These are phyloP conservation scores for Ochotona curzoniae DNA, from an alignment of 2,113 vertebrate genomes.

Conservation along the genomic window DNA sequence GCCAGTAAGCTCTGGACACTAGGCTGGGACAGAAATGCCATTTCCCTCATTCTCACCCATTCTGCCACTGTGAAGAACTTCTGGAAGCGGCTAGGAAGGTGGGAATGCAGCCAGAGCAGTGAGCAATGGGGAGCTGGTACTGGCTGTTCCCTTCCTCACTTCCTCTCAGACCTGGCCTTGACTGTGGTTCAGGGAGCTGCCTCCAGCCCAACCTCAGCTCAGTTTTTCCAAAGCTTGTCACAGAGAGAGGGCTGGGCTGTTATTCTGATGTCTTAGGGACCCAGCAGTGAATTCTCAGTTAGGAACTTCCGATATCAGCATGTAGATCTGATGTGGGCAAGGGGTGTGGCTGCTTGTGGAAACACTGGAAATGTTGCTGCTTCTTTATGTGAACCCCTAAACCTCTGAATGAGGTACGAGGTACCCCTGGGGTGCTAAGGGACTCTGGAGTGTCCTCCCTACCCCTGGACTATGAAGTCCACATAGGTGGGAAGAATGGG, in stretches of 20 bases:
- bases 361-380: not conserved
- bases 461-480: not conserved
- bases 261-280: constrained; percentile 76
- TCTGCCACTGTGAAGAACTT: constrained; percentile 69
- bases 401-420: not conserved
- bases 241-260: constrained; percentile 69
- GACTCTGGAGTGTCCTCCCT: no score
- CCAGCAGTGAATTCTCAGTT: constrained; percentile 72
- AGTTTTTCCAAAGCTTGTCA: constrained; percentile 84
- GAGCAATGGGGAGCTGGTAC: constrained; percentile 75
- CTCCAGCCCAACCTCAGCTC: constrained; percentile 76
- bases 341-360: not conserved
- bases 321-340: constrained; percentile 52
- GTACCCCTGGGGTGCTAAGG: not conserved
- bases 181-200: constrained; percentile 70
- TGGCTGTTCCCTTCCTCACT: constrained; percentile 81
- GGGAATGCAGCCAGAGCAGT: constrained; percentile 71
- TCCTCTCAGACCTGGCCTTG: constrained; percentile 82
- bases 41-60: constrained; percentile 82
- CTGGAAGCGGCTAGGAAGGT: constrained; percentile 76
- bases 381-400: not conserved
- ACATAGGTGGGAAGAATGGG: rapidly evolving
- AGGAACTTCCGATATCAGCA: constrained; percentile 77
- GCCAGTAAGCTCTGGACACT: constrained; percentile 62
- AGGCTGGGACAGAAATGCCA: constrained; percentile 83